A percentile compares a stretch with the other conserved stretches of the same genome.
These are phyloP conservation scores for Phaenicophaeus curvirostris DNA, from an alignment of 2,797 vertebrate genomes.

Conservation along the genomic window DNA sequence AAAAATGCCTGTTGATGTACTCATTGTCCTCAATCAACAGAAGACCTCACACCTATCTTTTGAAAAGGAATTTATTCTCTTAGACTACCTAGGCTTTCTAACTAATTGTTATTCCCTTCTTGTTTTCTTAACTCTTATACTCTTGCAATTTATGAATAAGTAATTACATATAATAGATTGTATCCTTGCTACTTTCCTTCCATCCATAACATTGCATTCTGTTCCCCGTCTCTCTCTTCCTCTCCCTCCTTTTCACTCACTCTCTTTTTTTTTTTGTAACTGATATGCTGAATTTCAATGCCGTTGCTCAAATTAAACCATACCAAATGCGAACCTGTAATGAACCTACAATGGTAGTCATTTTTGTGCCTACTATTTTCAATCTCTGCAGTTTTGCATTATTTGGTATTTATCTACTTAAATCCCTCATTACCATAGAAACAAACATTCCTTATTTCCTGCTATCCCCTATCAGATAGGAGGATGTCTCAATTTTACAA, in stretches of 20 bases:
- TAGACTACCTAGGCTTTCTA: not conserved
- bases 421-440: constrained; percentile 51
- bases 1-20: not conserved
- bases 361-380: not conserved
- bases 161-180: constrained; percentile 62
- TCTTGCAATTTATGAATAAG: constrained; percentile 44
- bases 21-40: not conserved
- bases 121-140: constrained; percentile 34
- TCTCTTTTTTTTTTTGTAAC: not conserved
- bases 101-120: constrained; percentile 39
- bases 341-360: not conserved
- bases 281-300: not conserved
- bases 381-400: not conserved
- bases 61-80: not conserved
- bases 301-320: constrained; percentile 1
- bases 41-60: not conserved
- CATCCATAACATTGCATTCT: constrained; percentile 20
- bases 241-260: not conserved
- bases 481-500: constrained; percentile 27
- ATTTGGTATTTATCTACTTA: constrained; percentile 24
- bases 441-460: constrained; percentile 26
- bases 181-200: constrained; percentile 36
- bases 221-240: not conserved
- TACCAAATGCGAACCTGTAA: not conserved
- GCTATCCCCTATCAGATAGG: not conserved